Evolutionary conservation across 2,797 vertebrate species (phyloP).

Genomic region (Cyclopterus lumpus): DNA sequence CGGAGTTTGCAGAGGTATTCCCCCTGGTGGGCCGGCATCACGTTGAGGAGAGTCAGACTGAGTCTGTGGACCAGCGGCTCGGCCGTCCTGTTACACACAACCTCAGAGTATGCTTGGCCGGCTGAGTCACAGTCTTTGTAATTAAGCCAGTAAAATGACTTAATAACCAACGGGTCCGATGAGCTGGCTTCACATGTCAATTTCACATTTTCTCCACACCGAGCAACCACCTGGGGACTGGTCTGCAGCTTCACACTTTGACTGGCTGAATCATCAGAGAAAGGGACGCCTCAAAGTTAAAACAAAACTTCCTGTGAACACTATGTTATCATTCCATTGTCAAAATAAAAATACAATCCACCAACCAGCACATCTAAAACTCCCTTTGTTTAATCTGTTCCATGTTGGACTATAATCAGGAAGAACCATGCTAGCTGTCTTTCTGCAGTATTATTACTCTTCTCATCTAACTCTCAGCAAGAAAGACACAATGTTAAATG

Average conservation of each 20-base stretch:
- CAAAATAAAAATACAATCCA: not conserved
- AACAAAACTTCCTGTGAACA: not conserved
- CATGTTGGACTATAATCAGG: not conserved
- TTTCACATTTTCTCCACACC: slow-evolving; percentile 39
- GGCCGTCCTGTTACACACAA: not conserved
- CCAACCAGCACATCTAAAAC: not conserved
- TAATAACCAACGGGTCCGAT: accelerated
- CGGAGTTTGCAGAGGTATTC: slow-evolving; percentile 63
- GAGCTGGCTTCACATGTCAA: slow-evolving; percentile 49
- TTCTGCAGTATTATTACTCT: not conserved
- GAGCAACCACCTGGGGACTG: accelerated
- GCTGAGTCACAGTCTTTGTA: not conserved
- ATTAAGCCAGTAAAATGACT: slow-evolving; percentile 5
- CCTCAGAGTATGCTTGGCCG: accelerated
- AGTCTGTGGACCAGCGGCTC: not conserved
- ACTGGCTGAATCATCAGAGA: slow-evolving; percentile 29
- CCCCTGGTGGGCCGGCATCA: slow-evolving; percentile 35
- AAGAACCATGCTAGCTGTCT: not conserved
- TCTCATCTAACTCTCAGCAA: not conserved
- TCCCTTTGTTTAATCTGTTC: not conserved
- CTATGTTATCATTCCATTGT: not conserved
- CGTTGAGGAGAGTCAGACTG: slow-evolving; percentile 45
- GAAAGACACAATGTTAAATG: not conserved
- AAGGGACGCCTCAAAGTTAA: not conserved
- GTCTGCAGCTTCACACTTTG: slow-evolving; percentile 4